Percentiles rank a stretch among this genome's conserved stretches.
Evolutionary conservation across 1,140 invertebrate genomes (phyloP).

Genomic region (Calycopis cecrops): DNA sequence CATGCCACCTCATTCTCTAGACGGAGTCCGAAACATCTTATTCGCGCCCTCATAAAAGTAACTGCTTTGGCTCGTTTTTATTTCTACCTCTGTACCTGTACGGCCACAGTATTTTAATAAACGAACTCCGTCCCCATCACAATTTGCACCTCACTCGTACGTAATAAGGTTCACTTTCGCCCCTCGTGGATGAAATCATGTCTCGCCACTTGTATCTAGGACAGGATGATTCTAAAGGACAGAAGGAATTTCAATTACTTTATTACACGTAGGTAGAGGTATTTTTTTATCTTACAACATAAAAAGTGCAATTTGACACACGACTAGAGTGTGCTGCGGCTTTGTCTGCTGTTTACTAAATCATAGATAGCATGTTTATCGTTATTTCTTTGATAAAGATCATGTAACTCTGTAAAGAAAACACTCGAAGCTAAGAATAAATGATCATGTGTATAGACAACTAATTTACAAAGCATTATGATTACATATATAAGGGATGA

Average conservation of each 20-base stretch:
- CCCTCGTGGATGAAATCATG: slow-evolving; percentile 39
- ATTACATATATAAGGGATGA: too few species aligned
- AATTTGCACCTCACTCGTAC: slow-evolving; percentile 30
- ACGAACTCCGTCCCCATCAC: slow-evolving; percentile 33
- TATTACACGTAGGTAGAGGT: slow-evolving; percentile 46
- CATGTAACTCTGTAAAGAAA: too few species aligned
- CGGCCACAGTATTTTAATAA: slow-evolving; percentile 74
- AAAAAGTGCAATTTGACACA: slow-evolving; percentile 23
- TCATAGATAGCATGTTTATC: too few species aligned
- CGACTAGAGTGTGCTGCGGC: too few species aligned
- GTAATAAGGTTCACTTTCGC: slow-evolving; percentile 31
- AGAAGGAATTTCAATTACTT: slow-evolving; percentile 71
- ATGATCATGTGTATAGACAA: too few species aligned
- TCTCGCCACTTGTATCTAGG: slow-evolving; percentile 68
- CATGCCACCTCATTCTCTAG: slow-evolving; percentile 61
- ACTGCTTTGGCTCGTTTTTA: slow-evolving; percentile 74
- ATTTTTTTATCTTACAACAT: slow-evolving; percentile 27
- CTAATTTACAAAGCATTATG: too few species aligned
- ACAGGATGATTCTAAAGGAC: slow-evolving; percentile 64
- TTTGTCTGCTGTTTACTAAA: too few species aligned
- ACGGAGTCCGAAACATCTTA: slow-evolving; percentile 73
- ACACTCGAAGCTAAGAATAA: too few species aligned
- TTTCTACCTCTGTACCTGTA: slow-evolving; percentile 72
- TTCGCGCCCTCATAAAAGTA: slow-evolving; percentile 75
- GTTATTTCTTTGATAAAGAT: too few species aligned